These are phyloP conservation scores for Argentina silus DNA, from an alignment of 2,797 vertebrate genomes.

Conservation along the genomic window DNA sequence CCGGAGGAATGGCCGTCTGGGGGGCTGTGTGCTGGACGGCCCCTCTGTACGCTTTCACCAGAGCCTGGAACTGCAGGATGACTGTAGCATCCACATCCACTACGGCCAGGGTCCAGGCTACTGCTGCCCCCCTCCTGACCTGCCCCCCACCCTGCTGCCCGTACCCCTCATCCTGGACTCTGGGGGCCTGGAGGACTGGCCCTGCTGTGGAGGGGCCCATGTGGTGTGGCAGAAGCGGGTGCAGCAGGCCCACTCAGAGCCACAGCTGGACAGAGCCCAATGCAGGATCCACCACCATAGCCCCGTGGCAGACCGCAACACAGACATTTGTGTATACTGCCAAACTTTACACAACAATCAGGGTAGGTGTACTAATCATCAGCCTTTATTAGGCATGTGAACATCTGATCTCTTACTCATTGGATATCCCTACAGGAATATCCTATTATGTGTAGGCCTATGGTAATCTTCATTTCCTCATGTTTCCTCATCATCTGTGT, in stretches of 20 bases:
- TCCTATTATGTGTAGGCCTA: not conserved
- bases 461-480: not conserved
- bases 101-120: constrained; percentile 73
- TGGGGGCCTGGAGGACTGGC: constrained; percentile 76
- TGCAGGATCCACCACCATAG: constrained; percentile 60
- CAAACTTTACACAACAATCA: constrained; percentile 83
- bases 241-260: constrained; percentile 77
- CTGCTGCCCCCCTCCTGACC: constrained; percentile 79
- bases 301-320: constrained; percentile 55
- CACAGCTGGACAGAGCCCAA: constrained; percentile 75
- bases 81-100: constrained; percentile 77
- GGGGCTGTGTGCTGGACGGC: constrained; percentile 74
- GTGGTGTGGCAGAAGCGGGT: constrained; percentile 86
- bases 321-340: constrained; percentile 83
- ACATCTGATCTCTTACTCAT: not conserved
- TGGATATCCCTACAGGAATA: not conserved
- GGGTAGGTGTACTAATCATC: constrained; percentile 79
- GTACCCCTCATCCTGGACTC: constrained; percentile 83
- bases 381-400: not conserved
- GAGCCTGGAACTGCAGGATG: constrained; percentile 78
- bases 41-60: constrained; percentile 76
- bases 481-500: not conserved
- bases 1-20: constrained; percentile 70
- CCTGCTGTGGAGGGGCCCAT: constrained; percentile 73
- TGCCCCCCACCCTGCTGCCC: constrained; percentile 79